Evolutionary conservation across 2,888 invertebrate species (phyloP), one percentile per base, ranked within the genome.

Genomic region (Brachyptera risi): DNA sequence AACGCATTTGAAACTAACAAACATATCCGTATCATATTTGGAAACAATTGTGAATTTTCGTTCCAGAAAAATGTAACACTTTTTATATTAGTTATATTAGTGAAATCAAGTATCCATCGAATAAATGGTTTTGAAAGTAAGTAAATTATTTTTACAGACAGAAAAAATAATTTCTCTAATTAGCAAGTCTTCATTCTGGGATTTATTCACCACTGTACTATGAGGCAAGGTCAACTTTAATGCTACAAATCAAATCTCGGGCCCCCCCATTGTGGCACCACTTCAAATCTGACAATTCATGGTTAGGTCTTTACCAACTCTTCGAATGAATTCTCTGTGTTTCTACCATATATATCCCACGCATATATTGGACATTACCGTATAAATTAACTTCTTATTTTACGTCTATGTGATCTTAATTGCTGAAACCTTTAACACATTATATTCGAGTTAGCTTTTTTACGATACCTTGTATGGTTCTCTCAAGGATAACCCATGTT

Each of bases 181-280:
- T 42, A 42, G 21, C 21, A 13, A 19, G 19, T 42, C 42, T 17
- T 42, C 21, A 17, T 3, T 42, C 17, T 42, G 42, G 21, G 19
- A 42, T 42, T 17, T 42, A 42, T 42, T 42, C 17, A 17, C 38
- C 17, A 7, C 21, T 42, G 17, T 15, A 17, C 31, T 51, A 13
- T 15, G 15, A 27, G 37, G 23, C 54, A 54, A 54, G 54, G 54
- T 23, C 54, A 54, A 23, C 19, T 35, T 54, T 23, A 23, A 35
- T 19, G 23, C 37, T 21, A 54, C 54, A 35, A 54, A 54, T 54
- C 54, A 54, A 54, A 54, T 54, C 37, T 54, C 21, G 54, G 54
- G 13, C 54, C 54, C 54, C n/a, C 54, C 54, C 54, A 54, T 21
- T 19, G 54, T 3, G 35, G 23, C 9, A 15, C 21, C 37, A 37